Conservation (phyloP, 2,888 invertebrate genomes). For the Cinara cedri region DNA sequence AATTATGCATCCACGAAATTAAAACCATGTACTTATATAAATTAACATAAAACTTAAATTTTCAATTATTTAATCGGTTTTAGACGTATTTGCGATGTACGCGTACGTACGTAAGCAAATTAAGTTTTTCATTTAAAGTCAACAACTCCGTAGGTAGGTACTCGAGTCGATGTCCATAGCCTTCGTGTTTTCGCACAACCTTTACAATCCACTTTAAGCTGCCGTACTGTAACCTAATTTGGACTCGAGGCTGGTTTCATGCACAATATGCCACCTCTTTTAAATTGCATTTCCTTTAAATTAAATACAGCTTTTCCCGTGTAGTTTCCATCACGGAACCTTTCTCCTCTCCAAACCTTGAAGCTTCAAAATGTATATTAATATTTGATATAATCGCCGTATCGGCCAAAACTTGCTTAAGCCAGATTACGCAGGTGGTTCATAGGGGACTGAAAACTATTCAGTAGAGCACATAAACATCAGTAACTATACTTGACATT, state of each 20-base stretch:
- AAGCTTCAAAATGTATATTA: constrained; percentile 1
- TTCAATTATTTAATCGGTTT: constrained; percentile 33
- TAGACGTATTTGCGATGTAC: background rate
- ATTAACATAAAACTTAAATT: constrained; percentile 6
- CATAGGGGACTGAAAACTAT: background rate
- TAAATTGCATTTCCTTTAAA: constrained; percentile 41
- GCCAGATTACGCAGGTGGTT: background rate
- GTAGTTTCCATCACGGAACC: background rate
- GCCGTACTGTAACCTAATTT: constrained; percentile 43
- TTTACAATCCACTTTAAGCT: constrained; percentile 50
- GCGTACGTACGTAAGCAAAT: constrained; percentile 15
- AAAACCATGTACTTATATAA: background rate
- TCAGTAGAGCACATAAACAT: background rate
- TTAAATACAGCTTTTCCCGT: constrained; percentile 23
- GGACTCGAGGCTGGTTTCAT: constrained; percentile 20
- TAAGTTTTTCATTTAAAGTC: constrained; percentile 40
- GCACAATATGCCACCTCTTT: constrained; percentile 10
- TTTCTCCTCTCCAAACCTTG: background rate
- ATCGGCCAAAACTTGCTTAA: constrained; percentile 1
- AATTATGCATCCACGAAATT: background rate
- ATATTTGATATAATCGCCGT: background rate
- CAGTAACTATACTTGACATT: background rate
- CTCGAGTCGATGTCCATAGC: background rate
- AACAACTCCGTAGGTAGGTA: background rate
- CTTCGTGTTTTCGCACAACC: constrained; percentile 12